phyloP scores from a whole-genome alignment of 2,797 vertebrate genomes.

The Cryptoblepharus egeriae region DNA sequence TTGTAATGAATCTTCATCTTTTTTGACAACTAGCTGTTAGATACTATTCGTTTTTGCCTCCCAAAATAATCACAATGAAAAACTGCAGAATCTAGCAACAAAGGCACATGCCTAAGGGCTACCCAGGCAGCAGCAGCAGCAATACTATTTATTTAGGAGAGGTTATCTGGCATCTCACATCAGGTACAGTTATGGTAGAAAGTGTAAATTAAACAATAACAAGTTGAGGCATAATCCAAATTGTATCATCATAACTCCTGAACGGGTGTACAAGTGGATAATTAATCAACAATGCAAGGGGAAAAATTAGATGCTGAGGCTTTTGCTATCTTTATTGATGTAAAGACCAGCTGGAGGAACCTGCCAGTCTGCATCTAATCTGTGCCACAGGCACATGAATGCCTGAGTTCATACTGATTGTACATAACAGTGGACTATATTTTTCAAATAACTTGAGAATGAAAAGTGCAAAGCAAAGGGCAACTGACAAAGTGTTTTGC shows the following conservation, averaged over 20 bases:
- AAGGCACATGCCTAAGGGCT: background rate
- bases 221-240: constrained; percentile 42
- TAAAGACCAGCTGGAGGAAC: constrained; percentile 36
- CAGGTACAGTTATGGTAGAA: constrained; percentile 24
- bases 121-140: constrained; percentile 27
- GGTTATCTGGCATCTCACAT: constrained; percentile 26
- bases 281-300: constrained; percentile 39
- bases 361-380: constrained; percentile 47
- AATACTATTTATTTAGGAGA: constrained; percentile 13
- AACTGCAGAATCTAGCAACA: constrained; percentile 27
- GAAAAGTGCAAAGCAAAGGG: constrained; percentile 12
- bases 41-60: background rate
- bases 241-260: constrained; percentile 41
- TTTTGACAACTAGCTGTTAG: background rate
- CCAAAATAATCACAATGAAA: background rate
- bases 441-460: constrained; percentile 43
- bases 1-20: background rate
- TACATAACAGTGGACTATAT: background rate
- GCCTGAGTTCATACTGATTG: constrained; percentile 15
- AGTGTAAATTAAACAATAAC: constrained; percentile 53
- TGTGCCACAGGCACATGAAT: background rate
- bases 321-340: constrained; percentile 46
- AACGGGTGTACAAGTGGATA: constrained; percentile 36
- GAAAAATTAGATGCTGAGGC: background rate
- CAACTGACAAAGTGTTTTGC: constrained; percentile 25